Conservation (phyloP, 2,888 invertebrate species). For the Drosophila merina region DNA sequence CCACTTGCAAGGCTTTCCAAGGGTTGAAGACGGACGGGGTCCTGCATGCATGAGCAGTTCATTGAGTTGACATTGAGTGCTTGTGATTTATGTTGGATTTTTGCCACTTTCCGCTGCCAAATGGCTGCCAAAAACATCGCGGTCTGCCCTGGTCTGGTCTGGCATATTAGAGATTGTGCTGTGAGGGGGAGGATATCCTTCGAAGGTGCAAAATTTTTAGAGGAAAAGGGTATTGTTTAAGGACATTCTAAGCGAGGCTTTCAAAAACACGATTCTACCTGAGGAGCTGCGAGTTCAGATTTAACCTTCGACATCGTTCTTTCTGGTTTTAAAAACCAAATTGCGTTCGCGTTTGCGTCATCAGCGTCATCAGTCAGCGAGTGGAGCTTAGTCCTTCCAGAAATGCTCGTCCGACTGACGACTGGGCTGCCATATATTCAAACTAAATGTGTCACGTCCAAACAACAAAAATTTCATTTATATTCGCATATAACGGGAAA, state of each 20-base stretch:
- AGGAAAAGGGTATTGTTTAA: too few relatives aligned
- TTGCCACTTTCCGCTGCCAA: conserved; percentile 28
- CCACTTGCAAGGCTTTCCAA: conserved; percentile 42
- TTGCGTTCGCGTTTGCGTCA: conserved; percentile 43
- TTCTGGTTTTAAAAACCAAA: conserved; percentile 38
- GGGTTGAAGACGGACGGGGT: conserved; percentile 27
- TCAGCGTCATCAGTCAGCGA: conserved; percentile 30
- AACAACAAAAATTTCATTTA: conserved; percentile 81
- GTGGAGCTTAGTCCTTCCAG: conserved; percentile 39
- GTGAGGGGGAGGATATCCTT: not conserved
- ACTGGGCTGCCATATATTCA: conserved; percentile 73
- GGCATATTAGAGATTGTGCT: too few relatives aligned
- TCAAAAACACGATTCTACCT: conserved; percentile 3
- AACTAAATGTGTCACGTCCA: conserved; percentile 80
- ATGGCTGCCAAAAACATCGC: not conserved
- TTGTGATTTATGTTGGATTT: conserved; percentile 70
- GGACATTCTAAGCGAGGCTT: too few relatives aligned
- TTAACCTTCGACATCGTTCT: conserved; percentile 19
- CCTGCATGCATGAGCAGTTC: conserved; percentile 68
- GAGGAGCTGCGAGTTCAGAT: not conserved
- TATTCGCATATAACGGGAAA: conserved; percentile 65
- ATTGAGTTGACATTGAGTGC: conserved; percentile 79
- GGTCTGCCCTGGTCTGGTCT: too few relatives aligned
- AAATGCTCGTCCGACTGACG: conserved; percentile 66
- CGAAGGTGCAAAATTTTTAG: not conserved